Evolutionary conservation across 1,140 invertebrate species (phyloP).

Genomic region (Macrobrachium nipponense): DNA sequence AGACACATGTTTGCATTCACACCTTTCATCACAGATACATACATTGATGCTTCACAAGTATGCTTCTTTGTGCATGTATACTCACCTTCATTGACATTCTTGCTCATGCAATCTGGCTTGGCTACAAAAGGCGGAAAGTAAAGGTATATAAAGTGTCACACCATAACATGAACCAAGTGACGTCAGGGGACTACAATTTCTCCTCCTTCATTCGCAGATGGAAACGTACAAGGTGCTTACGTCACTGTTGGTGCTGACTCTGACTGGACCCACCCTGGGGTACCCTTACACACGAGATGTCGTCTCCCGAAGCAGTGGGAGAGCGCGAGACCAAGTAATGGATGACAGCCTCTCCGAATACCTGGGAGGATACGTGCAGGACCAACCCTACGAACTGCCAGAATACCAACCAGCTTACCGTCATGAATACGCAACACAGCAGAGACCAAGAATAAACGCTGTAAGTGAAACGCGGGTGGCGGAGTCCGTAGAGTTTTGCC

Average conservation of each 20-base stretch:
- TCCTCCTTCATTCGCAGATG: slow-evolving; percentile 3
- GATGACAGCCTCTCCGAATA: slow-evolving; percentile 28
- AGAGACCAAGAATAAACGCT: slow-evolving; percentile 54
- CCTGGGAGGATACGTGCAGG: slow-evolving; percentile 8
- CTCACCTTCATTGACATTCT: too few species aligned
- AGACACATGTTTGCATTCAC: too few species aligned
- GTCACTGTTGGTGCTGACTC: slow-evolving; percentile 35
- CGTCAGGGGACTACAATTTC: not conserved
- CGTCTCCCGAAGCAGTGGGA: slow-evolving; percentile 9
- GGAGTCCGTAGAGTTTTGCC: slow-evolving; percentile 8
- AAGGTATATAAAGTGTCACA: too few species aligned
- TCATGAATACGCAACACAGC: slow-evolving; percentile 33
- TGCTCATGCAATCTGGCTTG: too few species aligned
- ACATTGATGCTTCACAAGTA: too few species aligned
- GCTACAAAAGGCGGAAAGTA: too few species aligned
- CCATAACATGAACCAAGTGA: not conserved
- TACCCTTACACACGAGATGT: slow-evolving; percentile 41
- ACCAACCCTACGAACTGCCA: slow-evolving; percentile 26
- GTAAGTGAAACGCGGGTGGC: slow-evolving; percentile 39
- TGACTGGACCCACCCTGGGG: slow-evolving; percentile 37
- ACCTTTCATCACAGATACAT: too few species aligned
- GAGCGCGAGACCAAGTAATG: slow-evolving; percentile 21
- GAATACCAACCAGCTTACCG: slow-evolving; percentile 47
- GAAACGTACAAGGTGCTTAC: slow-evolving; percentile 36
- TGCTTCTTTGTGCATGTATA: too few species aligned